Conservation (phyloP, 2,888 invertebrate genomes). For the Scotopteryx bipunctaria region DNA sequence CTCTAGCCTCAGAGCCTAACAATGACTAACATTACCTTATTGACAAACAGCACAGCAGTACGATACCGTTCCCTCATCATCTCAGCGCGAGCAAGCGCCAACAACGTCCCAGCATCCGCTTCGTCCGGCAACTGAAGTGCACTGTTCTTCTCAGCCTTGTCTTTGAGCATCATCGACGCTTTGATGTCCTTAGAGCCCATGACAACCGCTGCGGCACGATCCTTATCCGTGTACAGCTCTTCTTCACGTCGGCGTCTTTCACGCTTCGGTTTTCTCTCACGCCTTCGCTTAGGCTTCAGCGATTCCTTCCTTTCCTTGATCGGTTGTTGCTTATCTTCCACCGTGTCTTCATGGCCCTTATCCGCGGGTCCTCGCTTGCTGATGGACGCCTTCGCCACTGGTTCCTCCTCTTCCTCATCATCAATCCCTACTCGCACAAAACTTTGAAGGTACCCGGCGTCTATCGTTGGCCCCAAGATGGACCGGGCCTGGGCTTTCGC, state of each 20-base stretch:
- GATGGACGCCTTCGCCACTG: constrained; percentile 66
- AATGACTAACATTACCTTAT: constrained; percentile 86
- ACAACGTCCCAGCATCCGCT: constrained; percentile 89
- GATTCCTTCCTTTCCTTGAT: constrained; percentile 65
- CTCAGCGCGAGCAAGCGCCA: constrained; percentile 90
- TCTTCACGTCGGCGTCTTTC: constrained; percentile 80
- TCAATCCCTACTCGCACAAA: constrained; percentile 88
- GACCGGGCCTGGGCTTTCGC: constrained; percentile 80
- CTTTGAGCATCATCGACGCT: constrained; percentile 90
- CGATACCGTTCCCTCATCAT: constrained; percentile 88
- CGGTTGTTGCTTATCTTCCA: constrained; percentile 60
- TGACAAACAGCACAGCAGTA: constrained; percentile 89
- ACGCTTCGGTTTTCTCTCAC: constrained; percentile 65
- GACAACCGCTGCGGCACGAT: constrained; percentile 94
- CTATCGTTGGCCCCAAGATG: constrained; percentile 86
- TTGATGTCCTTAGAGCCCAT: constrained; percentile 95
- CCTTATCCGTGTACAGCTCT: constrained; percentile 95
- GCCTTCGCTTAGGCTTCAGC: constrained; percentile 63
- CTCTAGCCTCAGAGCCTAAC: background rate
- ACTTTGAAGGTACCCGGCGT: constrained; percentile 90
- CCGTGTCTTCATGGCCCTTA: constrained; percentile 52
- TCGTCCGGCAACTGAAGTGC: constrained; percentile 90
- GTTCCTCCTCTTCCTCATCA: constrained; percentile 71
- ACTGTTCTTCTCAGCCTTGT: constrained; percentile 89
- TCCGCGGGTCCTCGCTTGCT: constrained; percentile 70